Conservation (phyloP, 2,113 vertebrate genomes). For the Zosterops borbonicus region DNA sequence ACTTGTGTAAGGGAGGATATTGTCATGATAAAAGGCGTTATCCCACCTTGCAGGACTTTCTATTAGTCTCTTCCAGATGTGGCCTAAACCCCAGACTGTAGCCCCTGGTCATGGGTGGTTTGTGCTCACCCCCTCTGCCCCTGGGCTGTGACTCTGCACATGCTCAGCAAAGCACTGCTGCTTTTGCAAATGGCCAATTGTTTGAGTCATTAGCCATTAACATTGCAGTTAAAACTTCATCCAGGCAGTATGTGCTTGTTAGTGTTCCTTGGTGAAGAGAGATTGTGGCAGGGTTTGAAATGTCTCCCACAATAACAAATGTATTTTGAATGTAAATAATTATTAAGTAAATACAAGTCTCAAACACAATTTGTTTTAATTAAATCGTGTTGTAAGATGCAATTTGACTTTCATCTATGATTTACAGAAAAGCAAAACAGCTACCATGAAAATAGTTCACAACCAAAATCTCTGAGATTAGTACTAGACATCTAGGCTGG, state of each 20-base stretch:
- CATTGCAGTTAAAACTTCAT: background rate
- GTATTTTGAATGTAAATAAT: background rate
- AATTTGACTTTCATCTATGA: background rate
- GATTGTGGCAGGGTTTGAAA: background rate
- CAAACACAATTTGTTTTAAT: background rate
- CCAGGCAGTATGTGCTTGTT: fast-evolving
- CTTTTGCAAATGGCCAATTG: background rate
- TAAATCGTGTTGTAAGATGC: background rate
- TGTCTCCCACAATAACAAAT: background rate
- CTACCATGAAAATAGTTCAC: background rate
- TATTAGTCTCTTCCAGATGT: background rate
- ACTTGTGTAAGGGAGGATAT: background rate
- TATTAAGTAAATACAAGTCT: background rate
- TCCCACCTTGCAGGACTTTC: background rate
- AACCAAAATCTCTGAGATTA: background rate
- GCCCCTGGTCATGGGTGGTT: background rate
- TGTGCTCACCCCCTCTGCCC: background rate
- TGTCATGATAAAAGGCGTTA: background rate
- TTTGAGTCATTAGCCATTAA: background rate
- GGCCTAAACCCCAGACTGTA: background rate
- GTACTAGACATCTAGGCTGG: background rate
- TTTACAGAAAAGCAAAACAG: background rate
- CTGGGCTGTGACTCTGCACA: background rate
- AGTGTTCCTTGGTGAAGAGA: background rate
- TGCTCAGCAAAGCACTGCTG: background rate